Evolutionary conservation across 2,888 invertebrate species (phyloP).

Genomic region (Amphiduros pacificus): DNA sequence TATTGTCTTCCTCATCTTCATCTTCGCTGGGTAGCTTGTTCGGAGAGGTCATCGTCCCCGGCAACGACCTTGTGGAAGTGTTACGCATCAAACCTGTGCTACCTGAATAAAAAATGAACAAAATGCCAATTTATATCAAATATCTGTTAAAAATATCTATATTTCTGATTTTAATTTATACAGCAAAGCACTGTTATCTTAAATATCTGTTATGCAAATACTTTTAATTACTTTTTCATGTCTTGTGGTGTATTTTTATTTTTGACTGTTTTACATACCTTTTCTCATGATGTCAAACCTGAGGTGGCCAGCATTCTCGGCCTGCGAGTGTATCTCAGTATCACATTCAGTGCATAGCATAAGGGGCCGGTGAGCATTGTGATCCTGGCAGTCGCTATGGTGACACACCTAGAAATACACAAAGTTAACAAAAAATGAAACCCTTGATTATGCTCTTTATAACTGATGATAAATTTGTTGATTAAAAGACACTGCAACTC

Average conservation of each 20-base stretch:
- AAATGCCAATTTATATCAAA: too few species aligned
- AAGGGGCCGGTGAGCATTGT: slow-evolving; percentile 14
- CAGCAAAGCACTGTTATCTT: too few species aligned
- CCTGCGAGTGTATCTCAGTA: not conserved
- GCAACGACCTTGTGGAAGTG: slow-evolving; percentile 7
- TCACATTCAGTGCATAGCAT: slow-evolving; percentile 21
- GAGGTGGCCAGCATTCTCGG: slow-evolving; percentile 12
- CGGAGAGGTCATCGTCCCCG: slow-evolving; percentile 2
- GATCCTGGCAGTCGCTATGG: slow-evolving; percentile 23
- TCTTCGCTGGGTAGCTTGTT: not conserved
- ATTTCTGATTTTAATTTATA: too few species aligned
- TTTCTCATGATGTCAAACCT: slow-evolving; percentile 18
- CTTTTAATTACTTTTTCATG: too few species aligned
- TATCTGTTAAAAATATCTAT: too few species aligned
- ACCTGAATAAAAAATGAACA: too few species aligned
- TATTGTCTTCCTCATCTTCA: slow-evolving; percentile 2
- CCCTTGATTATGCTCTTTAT: too few species aligned
- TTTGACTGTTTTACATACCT: too few species aligned
- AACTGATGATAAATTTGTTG: too few species aligned
- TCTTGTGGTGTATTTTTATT: too few species aligned
- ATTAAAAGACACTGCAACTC: too few species aligned
- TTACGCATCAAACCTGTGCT: slow-evolving; percentile 4
- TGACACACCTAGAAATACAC: slow-evolving; percentile 21
- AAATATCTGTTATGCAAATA: too few species aligned
- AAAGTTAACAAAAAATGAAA: not conserved